Base-by-base conservation (phyloP, 2,888 invertebrate genomes). In the Pyrrhopygopsis socrates region DNA sequence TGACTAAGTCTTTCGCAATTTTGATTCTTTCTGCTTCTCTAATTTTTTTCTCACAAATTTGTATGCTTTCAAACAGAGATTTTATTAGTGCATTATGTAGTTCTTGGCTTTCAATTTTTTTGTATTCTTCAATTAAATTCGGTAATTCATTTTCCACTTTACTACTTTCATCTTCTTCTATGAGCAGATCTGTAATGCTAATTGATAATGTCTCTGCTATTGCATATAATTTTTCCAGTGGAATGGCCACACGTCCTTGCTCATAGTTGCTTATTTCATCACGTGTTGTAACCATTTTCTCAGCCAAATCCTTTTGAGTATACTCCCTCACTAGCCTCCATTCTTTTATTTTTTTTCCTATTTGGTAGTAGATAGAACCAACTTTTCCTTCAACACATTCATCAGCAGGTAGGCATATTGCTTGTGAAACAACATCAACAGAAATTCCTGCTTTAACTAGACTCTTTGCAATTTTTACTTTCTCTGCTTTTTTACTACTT, bases 401-500 rank as follows among this genome's bases (percentile, higher is more conserved):
- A 54, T 54, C 54, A 54, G 54, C 54, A 54, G 54, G 18, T 8
- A 54, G 54, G 54, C 54, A 8, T 13, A 54, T 54, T 54, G 54
- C 54, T 54, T 54, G 54, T 54, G 54, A 54, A 54, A 54, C 54
- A 54, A 54, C 18, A 54, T 54, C 54, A 54, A 54, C 54, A 54
- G 54, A 54, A 54, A 54, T 54, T 18, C n/a, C 45, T 50, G 54
- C 73, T 41, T 77, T 54, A 54, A 54, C 38, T 13, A 38, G 38
- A 13, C 38, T 13, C 38, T 38, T 38, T 38, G 38, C 38, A 38
- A 38, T 38, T 38, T 38, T 38, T 38, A 38, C 38, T 38, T 38
- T 38, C 38, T 38, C 38, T 38, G 38, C 38, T 38, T 54, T 65
- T 65, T 29, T 45, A 77, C 77, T 77, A 65, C 45, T 45, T 77